These are phyloP conservation scores for Andrena bucephala DNA, from an alignment of 2,888 invertebrate species.

Conservation along the genomic window DNA sequence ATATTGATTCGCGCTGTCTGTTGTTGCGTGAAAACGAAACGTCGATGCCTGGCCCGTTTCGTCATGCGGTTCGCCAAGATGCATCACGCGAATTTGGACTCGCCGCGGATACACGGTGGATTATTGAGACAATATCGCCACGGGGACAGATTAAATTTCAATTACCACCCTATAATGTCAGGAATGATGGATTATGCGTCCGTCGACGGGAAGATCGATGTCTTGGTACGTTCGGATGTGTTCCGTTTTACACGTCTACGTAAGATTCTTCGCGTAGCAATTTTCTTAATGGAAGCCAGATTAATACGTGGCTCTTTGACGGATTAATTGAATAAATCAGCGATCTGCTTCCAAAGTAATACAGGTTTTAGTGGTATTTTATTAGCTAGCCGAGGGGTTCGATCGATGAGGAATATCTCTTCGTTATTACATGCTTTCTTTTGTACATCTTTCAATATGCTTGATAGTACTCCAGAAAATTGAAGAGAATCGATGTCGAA, in stretches of 20 bases:
- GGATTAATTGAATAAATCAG: conserved; percentile 12
- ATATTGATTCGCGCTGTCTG: background rate
- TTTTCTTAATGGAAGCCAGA: conserved; percentile 22
- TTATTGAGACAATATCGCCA: conserved; percentile 8
- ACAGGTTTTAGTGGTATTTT: background rate
- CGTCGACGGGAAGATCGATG: conserved; percentile 22
- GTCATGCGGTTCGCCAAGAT: background rate
- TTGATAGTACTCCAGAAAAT: background rate
- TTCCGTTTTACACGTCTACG: background rate
- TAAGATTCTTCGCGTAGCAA: conserved; percentile 4
- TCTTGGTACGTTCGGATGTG: conserved; percentile 15
- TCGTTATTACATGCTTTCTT: background rate
- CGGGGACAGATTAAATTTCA: conserved; percentile 32
- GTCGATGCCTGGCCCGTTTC: conserved; percentile 8
- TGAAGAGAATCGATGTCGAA: background rate
- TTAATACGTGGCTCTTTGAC: conserved; percentile 12
- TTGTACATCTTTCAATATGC: background rate
- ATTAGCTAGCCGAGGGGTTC: too few species aligned
- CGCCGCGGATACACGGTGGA: background rate
- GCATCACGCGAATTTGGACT: background rate
- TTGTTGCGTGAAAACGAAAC: conserved; percentile 13
- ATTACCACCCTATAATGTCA: conserved; percentile 9
- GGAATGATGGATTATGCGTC: conserved; percentile 24
- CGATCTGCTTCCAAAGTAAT: background rate
- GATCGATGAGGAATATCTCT: background rate